These are phyloP conservation scores for Andrena chrysosceles DNA, from an alignment of 2,888 invertebrate genomes.

Conservation along the genomic window DNA sequence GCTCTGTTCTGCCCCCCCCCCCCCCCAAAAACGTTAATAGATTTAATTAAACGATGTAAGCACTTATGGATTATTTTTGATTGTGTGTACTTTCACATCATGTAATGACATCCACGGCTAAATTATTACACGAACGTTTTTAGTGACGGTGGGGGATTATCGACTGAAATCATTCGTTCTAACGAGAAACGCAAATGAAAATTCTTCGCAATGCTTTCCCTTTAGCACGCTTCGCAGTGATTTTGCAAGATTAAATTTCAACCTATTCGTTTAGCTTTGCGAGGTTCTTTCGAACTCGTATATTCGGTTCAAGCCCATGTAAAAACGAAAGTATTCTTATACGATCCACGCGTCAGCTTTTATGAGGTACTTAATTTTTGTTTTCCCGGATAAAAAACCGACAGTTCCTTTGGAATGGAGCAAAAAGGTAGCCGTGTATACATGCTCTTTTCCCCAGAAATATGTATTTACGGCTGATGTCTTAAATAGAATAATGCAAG, in stretches of 20 bases:
- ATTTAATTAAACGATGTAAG: no score
- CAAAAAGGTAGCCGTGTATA: neutral
- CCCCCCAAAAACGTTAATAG: no score
- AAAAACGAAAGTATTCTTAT: conserved; percentile 27
- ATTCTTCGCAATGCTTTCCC: neutral
- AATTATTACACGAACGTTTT: no score
- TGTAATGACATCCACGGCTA: no score
- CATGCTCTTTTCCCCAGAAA: neutral
- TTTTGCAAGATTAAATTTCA: neutral
- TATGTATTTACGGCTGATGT: neutral
- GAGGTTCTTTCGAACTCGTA: conserved; percentile 16
- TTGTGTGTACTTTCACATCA: no score
- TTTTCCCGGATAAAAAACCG: neutral
- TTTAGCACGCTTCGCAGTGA: neutral
- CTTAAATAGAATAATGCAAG: no score
- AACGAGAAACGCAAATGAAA: neutral
- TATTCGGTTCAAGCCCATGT: conserved; percentile 8
- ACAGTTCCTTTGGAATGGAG: neutral
- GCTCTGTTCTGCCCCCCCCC: no score
- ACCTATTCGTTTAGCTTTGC: conserved; percentile 7
- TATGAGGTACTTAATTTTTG: conserved; percentile 40
- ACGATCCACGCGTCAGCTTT: conserved; percentile 28
- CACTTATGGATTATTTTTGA: no score
- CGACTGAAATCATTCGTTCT: no score
- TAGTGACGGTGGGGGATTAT: no score